Evolutionary conservation across 2,888 invertebrate species (phyloP), one percentile per base, ranked within the genome.

Genomic region (Metellina segmentata): DNA sequence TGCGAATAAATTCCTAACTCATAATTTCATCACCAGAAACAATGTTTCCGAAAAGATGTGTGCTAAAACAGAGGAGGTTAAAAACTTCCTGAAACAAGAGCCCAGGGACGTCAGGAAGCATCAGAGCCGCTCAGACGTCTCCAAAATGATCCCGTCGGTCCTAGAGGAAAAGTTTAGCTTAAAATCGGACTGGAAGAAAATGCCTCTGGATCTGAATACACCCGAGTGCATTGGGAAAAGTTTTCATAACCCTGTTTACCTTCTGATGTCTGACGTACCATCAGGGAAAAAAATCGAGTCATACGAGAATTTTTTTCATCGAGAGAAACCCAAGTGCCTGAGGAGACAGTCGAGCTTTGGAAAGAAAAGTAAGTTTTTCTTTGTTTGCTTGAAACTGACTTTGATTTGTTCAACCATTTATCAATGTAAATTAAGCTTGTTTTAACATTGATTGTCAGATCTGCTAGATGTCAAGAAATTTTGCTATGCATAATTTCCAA

Each of bases 211-310:
- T 53, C 75, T 88, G 5, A 72, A 85, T 11, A 79, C 53, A 1
- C 19, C 79, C 13, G 85, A 85, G 13, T 91, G 89, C 70, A 70
- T 88, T 51, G 85, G 85, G 16, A 82, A 71, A 51, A 51, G 51
- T 61, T 91, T 78, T 48, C 93, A 91, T 16, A 90, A 91, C 49
- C 93, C 93, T 48, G 91, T 93, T 4, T 93, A 93, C 69, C 87
- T 93, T 11, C 53, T 93, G 70, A 89, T 93, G 90, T 93, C 93
- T 51, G 93, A 93, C 77, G 91, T 93, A 4, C 92, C 92, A 49
- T 69, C 90, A 53, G 88, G 87, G 11, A 92, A 92, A 51, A 92
- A 92, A 48, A 61, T 89, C 1, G 92, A 92, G n/a, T 88, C 91
- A 6, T 92, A 85, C 52, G 92, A 87, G 20, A 89, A 85, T 53